These are phyloP conservation scores for Uropsilus gracilis DNA, from an alignment of 2,113 vertebrate species.

Conservation along the genomic window DNA sequence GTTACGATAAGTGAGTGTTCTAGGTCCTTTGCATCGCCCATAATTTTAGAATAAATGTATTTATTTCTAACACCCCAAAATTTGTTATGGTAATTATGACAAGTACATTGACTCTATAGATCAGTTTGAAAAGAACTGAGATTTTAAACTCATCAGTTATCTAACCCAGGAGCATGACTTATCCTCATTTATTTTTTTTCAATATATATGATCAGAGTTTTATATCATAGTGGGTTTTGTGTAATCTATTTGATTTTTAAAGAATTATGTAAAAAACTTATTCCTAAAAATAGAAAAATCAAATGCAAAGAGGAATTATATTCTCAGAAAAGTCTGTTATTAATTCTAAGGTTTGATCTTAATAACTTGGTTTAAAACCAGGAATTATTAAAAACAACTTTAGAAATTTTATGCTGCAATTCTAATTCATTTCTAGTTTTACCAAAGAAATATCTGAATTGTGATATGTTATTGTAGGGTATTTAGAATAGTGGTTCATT, in stretches of 20 bases:
- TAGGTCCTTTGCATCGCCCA: neutral
- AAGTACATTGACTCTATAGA: neutral
- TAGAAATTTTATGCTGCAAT: neutral
- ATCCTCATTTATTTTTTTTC: constrained; percentile 25
- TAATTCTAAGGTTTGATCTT: neutral
- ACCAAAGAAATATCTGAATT: neutral
- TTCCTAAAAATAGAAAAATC: neutral
- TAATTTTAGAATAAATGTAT: constrained; percentile 10
- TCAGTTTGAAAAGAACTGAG: neutral
- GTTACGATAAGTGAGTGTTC: neutral
- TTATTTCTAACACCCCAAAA: neutral
- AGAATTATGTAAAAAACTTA: neutral
- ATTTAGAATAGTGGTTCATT: neutral
- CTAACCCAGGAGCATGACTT: neutral
- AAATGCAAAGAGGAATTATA: neutral
- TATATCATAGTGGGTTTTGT: neutral
- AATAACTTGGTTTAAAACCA: too few species aligned
- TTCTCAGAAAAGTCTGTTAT: neutral
- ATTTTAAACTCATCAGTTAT: constrained; percentile 15
- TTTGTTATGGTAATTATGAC: neutral
- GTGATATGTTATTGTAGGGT: neutral
- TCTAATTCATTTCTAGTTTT: neutral
- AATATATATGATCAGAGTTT: neutral
- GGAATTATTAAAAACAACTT: neutral
- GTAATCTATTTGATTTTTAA: neutral